A percentile compares a stretch with the other conserved stretches of the same genome.
Conservation (phyloP, 2,113 vertebrate genomes). For the Gymnocephalus cernua region DNA sequence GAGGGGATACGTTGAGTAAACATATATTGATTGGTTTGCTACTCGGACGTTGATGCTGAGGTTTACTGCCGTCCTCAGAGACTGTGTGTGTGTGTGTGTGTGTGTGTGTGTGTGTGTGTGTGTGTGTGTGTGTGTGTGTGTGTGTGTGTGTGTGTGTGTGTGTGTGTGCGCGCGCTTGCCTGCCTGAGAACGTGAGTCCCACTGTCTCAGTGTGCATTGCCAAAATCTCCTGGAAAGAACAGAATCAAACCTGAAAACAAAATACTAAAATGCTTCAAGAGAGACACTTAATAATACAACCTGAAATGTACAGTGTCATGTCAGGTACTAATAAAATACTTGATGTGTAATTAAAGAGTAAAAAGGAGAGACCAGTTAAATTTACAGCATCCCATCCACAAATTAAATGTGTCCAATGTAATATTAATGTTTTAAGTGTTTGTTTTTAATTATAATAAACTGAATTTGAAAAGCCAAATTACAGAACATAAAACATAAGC, state of each 20-base stretch:
- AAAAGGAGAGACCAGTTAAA: too few species aligned
- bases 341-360: neutral
- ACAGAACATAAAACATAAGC: too few species aligned
- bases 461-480: too few species aligned
- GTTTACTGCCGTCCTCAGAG: conserved; percentile 14
- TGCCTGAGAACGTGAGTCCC: too few species aligned
- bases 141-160: neutral
- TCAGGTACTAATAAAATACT: neutral
- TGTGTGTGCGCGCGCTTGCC: neutral
- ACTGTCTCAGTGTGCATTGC: too few species aligned
- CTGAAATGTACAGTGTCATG: neutral
- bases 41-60: conserved; percentile 7
- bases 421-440: too few species aligned
- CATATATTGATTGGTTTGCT: conserved; percentile 46
- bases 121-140: neutral
- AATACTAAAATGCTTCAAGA: neutral
- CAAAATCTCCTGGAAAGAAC: neutral
- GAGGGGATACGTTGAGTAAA: conserved; percentile 39
- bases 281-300: neutral
- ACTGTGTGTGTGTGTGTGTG: neutral
- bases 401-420: too few species aligned
- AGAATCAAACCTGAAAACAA: neutral
- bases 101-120: neutral
- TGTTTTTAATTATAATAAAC: too few species aligned
- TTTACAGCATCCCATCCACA: too few species aligned